Percentiles rank a stretch among this genome's conserved stretches.
phyloP scores from a whole-genome alignment of 2,888 invertebrate genomes.

The Cataglyphis altisquamis region DNA sequence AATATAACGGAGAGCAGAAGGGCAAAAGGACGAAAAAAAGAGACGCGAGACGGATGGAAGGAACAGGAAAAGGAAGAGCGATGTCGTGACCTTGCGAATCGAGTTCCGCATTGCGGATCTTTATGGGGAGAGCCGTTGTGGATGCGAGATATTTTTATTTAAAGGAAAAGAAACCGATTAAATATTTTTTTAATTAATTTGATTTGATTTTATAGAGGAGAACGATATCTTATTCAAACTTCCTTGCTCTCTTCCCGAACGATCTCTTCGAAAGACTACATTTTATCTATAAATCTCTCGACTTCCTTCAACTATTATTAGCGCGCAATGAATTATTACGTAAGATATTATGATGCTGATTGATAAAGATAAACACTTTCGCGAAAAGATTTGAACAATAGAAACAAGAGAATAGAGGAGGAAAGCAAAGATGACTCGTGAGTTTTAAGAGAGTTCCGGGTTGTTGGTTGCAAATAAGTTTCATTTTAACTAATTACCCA shows the following conservation, averaged over 20 bases:
- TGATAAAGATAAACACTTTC: constrained; percentile 14
- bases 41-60: constrained; percentile 28
- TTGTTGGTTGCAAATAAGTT: constrained; percentile 62
- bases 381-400: constrained; percentile 16
- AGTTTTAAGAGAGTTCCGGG: constrained; percentile 45
- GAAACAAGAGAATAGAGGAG: constrained; percentile 4
- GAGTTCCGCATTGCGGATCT: constrained; percentile 80
- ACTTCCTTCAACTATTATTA: not conserved
- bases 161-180: not conserved
- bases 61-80: constrained; percentile 61
- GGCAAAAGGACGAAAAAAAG: constrained; percentile 27
- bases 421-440: constrained; percentile 28
- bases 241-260: no score
- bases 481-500: constrained; percentile 59
- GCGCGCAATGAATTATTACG: constrained; percentile 21
- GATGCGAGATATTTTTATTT: constrained; percentile 6
- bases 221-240: not conserved
- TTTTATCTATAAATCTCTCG: not conserved
- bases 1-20: constrained; percentile 61
- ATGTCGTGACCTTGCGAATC: constrained; percentile 72
- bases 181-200: not conserved
- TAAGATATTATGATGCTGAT: not conserved
- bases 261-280: not conserved
- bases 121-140: constrained; percentile 34
- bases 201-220: not conserved